These are phyloP conservation scores for Potamarius usumacintae DNA, from an alignment of 2,113 vertebrate species.

Conservation along the genomic window DNA sequence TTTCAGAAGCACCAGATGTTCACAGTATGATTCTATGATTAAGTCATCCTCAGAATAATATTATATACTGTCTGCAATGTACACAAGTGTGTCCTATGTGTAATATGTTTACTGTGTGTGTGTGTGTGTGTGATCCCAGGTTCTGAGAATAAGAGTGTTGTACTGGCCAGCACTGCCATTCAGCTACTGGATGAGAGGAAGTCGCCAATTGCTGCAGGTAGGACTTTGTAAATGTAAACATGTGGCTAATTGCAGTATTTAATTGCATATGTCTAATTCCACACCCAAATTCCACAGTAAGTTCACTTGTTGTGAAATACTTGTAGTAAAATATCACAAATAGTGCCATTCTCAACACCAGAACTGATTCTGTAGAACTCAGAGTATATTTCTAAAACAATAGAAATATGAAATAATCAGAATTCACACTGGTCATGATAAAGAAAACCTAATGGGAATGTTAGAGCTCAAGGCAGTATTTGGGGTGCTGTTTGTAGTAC, in stretches of 20 bases:
- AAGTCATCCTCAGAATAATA: not conserved
- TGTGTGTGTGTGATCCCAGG: constrained; percentile 65
- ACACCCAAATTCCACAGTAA: not conserved
- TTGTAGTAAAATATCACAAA: not conserved
- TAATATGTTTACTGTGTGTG: not conserved
- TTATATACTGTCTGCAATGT: not conserved
- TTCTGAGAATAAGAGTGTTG: constrained; percentile 90
- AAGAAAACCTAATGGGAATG: not conserved
- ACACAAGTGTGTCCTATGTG: constrained; percentile 33
- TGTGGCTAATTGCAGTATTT: not conserved
- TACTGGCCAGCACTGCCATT: constrained; percentile 93
- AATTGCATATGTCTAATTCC: not conserved
- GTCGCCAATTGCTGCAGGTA: constrained; percentile 97
- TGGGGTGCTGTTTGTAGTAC: not conserved
- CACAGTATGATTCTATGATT: not conserved
- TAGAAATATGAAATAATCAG: not conserved
- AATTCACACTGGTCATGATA: not conserved
- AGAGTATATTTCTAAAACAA: not conserved
- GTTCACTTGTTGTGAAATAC: not conserved
- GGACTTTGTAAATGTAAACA: constrained; percentile 24
- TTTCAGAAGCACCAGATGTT: constrained; percentile 4
- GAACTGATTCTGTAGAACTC: not conserved
- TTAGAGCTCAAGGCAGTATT: not conserved
- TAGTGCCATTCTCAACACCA: not conserved
- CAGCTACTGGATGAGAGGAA: constrained; percentile 95